phyloP scores from a whole-genome alignment of 2,113 vertebrate genomes.

The Rhinoptilus africanus region DNA sequence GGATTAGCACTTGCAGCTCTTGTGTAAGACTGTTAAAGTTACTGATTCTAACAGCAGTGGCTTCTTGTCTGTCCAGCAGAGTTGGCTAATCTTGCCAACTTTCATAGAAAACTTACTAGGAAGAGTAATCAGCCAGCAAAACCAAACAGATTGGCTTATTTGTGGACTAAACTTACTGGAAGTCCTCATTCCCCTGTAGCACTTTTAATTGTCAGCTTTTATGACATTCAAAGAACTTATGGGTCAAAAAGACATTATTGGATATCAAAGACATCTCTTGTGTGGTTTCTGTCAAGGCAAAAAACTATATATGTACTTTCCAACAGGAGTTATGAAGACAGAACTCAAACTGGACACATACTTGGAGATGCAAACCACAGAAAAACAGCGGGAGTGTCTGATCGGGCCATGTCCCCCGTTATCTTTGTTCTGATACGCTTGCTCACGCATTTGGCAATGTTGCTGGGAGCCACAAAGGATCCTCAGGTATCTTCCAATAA shows the following conservation, averaged over 20 bases:
- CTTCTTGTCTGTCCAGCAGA: neutral
- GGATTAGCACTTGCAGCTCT: neutral
- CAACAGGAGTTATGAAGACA: conserved; percentile 54
- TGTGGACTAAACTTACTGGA: neutral
- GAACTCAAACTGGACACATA: conserved; percentile 86
- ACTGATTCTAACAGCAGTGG: neutral
- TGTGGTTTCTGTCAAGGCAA: neutral
- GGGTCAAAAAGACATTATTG: neutral
- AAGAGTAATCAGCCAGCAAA: neutral
- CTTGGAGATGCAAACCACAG: conserved; percentile 72
- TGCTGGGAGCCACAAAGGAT: conserved; percentile 75
- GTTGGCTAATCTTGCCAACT: neutral
- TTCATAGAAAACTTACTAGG: neutral
- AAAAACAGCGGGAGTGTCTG: conserved; percentile 67
- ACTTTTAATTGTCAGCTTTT: neutral
- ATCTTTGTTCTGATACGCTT: conserved; percentile 80
- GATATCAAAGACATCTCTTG: neutral
- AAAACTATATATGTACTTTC: neutral
- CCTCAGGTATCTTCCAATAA: conserved; percentile 71
- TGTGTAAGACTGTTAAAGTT: neutral
- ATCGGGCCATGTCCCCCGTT: conserved; percentile 76
- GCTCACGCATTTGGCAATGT: conserved; percentile 87
- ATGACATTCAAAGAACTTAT: neutral
- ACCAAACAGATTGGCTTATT: neutral
- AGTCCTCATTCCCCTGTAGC: neutral